phyloP scores from a whole-genome alignment of 2,113 vertebrate species.

The Laticauda laticaudata region DNA sequence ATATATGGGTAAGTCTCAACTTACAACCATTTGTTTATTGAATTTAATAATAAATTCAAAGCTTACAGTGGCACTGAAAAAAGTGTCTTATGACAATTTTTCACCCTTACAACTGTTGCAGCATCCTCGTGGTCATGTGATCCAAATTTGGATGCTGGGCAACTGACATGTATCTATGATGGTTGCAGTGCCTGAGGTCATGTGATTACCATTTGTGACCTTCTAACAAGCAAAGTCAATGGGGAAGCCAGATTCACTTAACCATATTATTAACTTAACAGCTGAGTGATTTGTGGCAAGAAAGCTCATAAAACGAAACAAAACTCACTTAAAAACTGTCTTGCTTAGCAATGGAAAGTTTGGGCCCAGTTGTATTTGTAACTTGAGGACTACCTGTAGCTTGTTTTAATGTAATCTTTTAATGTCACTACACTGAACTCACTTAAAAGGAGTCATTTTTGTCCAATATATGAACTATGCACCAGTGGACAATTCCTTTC shows the following conservation, averaged over 20 bases:
- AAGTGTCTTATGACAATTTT: background rate
- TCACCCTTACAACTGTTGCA: background rate
- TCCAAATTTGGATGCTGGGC: background rate
- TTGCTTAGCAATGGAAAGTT: background rate
- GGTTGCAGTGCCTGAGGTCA: background rate
- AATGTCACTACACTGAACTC: background rate
- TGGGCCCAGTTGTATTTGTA: background rate
- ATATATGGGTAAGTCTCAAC: background rate
- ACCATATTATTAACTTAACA: background rate
- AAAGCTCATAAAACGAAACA: background rate
- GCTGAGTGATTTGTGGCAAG: background rate
- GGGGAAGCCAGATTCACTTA: background rate
- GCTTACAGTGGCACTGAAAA: background rate
- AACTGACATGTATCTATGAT: background rate
- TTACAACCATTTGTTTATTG: background rate
- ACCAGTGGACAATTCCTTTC: background rate
- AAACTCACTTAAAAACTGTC: background rate
- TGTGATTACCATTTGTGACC: background rate
- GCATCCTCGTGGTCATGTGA: background rate
- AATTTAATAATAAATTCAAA: background rate
- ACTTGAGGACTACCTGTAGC: background rate
- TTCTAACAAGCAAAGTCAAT: background rate
- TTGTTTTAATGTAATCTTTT: background rate
- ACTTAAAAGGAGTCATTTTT: conserved; percentile 14
- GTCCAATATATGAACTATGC: background rate